These are phyloP conservation scores for Pycnonotus jocosus DNA, from an alignment of 2,113 vertebrate genomes.

Conservation along the genomic window DNA sequence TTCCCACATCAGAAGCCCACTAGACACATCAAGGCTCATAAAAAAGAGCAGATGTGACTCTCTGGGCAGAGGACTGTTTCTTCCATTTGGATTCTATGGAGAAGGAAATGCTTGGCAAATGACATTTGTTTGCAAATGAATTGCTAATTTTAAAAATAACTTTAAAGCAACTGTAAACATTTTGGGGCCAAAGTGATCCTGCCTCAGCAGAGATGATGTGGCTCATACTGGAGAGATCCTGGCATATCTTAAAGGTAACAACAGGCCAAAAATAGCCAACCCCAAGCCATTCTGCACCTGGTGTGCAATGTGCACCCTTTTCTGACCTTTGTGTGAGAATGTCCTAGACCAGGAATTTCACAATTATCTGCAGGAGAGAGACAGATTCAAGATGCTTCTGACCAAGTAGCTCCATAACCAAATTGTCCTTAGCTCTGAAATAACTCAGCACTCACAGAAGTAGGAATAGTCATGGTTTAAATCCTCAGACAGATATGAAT, in stretches of 20 bases:
- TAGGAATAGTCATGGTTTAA: background rate
- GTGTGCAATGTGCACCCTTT: fast-evolving
- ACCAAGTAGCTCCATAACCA: background rate
- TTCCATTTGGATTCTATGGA: background rate
- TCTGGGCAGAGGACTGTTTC: background rate
- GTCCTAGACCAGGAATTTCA: background rate
- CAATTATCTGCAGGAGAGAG: background rate
- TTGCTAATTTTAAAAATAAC: background rate
- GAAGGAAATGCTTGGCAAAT: background rate
- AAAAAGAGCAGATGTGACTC: background rate
- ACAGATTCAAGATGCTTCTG: background rate
- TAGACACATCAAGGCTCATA: background rate
- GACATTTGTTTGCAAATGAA: background rate
- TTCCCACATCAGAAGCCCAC: background rate
- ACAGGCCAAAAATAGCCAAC: background rate
- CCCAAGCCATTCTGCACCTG: background rate
- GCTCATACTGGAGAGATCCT: background rate
- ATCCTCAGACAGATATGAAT: background rate
- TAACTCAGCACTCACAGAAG: background rate
- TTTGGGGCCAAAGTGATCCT: background rate
- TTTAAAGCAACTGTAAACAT: background rate
- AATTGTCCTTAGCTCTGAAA: background rate
- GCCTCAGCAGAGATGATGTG: background rate
- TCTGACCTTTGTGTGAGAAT: fast-evolving
- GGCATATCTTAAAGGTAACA: background rate